Evolutionary conservation across 2,888 invertebrate genomes (phyloP), one percentile per base, ranked within the genome.

Genomic region (Chromoteleia sp.): DNA sequence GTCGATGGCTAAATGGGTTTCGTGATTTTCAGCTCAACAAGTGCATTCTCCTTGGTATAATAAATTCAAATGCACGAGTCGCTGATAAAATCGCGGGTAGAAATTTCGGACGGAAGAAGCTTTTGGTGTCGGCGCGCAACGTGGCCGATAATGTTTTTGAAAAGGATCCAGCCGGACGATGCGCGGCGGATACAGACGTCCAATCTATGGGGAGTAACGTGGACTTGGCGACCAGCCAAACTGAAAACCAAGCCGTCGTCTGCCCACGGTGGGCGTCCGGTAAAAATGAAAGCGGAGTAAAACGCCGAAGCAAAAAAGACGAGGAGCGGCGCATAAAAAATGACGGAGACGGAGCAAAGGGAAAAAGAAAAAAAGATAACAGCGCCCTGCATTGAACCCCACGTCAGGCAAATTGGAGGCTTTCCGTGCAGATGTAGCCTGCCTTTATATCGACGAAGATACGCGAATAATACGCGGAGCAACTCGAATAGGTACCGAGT

Each of bases 221-320:
- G 68, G 70, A 79, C 61, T 83, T 89, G 89, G 89, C 88, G 79
- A 48, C 43, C 68, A 56, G 86, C 89, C 89, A 88, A 85, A 82
- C 83, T 84, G 77, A 83, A 82, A 87, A 84, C 81, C 85, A 77
- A 84, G 84, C 84, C 83, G 63, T 80, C 74, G 80, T 48, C 80
- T 83, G 85, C 79, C 85, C 82, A 82, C 84, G 70, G 39, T 75
- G 81, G 80, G 84, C 84, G 86, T 83, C 85, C 83, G 86, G 84
- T 87, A 87, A 88, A 89, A 89, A 87, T 87, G 88, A 88, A 88
- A 87, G 87, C 86, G 39, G 76, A 56, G 68, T 43, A 41, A 63
- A 67, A 59, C 75, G 21, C 4, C 7, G 59, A 61, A 17, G 45
- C 33, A 48, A 59, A 15, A 68, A 48, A 75, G 76, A 68, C 70